A percentile compares a stretch with the other conserved stretches of the same genome.
These are phyloP conservation scores for Zygothrica quintamaculata DNA, from an alignment of 2,888 invertebrate species.

Conservation along the genomic window DNA sequence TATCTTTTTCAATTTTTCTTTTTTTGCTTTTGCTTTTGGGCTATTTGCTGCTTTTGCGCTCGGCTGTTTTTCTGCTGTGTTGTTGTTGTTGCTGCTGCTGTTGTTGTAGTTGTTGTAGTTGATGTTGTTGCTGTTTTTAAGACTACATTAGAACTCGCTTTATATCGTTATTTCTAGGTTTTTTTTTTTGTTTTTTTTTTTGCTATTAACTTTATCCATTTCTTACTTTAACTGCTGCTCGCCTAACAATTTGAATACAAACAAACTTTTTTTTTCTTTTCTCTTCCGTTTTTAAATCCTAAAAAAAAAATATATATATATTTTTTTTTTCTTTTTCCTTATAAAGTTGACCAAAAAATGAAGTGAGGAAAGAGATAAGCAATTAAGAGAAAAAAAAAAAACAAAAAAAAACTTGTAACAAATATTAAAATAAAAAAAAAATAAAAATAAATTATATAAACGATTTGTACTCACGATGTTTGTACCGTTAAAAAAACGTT, in stretches of 20 bases:
- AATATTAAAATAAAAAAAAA: constrained; percentile 36
- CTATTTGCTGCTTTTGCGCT: constrained; percentile 55
- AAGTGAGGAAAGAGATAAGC: too few relatives aligned
- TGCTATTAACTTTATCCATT: constrained; percentile 2
- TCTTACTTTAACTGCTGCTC: constrained; percentile 11
- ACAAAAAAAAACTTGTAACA: constrained; percentile 9
- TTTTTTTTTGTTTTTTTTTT: too few relatives aligned
- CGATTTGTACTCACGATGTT: constrained; percentile 74
- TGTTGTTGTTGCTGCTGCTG: constrained; percentile 27
- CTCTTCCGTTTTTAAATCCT: constrained; percentile 14
- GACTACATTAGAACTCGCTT: constrained; percentile 21
- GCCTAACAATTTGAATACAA: constrained; percentile 59
- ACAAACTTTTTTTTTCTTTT: constrained; percentile 33
- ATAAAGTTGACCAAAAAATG: constrained; percentile 37
- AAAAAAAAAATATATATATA: constrained; percentile 43
- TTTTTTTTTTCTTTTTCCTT: constrained; percentile 23
- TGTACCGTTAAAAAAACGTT: constrained; percentile 71
- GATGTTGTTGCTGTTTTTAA: constrained; percentile 29
- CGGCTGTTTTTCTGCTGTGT: constrained; percentile 35
- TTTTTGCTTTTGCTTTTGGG: too few relatives aligned
- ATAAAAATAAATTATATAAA: constrained; percentile 56
- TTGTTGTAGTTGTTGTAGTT: constrained; percentile 25
- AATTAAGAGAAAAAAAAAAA: too few relatives aligned
- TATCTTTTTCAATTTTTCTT: too few relatives aligned
- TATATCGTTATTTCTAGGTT: constrained; percentile 70